These are phyloP conservation scores for Rhyzopertha dominica DNA, from an alignment of 1,140 invertebrate species.

Conservation along the genomic window DNA sequence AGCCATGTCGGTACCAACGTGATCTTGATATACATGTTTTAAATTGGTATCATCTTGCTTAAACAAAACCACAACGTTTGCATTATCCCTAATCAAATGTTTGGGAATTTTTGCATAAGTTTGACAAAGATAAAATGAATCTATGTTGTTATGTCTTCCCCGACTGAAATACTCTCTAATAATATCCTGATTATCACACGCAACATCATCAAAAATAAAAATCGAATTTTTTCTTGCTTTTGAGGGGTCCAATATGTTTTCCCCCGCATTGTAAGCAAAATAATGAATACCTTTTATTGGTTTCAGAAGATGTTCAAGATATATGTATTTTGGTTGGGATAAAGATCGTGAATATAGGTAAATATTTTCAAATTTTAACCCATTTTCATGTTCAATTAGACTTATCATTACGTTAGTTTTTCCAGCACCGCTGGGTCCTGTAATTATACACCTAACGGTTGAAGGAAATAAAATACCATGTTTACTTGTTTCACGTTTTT, in stretches of 20 bases:
- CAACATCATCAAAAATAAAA: constrained; percentile 45
- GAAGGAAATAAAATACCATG: no score
- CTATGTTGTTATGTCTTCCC: constrained; percentile 38
- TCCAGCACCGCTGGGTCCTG: constrained; percentile 23
- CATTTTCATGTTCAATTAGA: constrained; percentile 21
- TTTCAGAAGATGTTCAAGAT: constrained; percentile 19
- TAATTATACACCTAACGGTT: no score
- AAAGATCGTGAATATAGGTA: constrained; percentile 29
- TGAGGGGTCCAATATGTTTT: constrained; percentile 26
- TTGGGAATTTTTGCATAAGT: constrained; percentile 44
- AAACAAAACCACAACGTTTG: constrained; percentile 43
- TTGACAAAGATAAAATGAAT: constrained; percentile 43
- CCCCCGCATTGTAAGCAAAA: constrained; percentile 35
- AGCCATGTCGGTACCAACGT: constrained; percentile 41
- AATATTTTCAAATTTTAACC: constrained; percentile 25
- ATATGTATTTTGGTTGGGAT: constrained; percentile 27
- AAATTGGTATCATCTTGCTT: constrained; percentile 46
- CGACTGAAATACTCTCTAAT: constrained; percentile 42
- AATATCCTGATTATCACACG: constrained; percentile 41
- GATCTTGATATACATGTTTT: constrained; percentile 44
- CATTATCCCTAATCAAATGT: constrained; percentile 46
- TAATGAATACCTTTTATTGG: constrained; percentile 30
- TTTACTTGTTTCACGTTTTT: no score
- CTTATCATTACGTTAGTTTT: constrained; percentile 24
- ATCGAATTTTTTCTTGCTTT: constrained; percentile 34